Conservation (phyloP, 1,140 invertebrate genomes). For the Polyergus mexicanus region DNA sequence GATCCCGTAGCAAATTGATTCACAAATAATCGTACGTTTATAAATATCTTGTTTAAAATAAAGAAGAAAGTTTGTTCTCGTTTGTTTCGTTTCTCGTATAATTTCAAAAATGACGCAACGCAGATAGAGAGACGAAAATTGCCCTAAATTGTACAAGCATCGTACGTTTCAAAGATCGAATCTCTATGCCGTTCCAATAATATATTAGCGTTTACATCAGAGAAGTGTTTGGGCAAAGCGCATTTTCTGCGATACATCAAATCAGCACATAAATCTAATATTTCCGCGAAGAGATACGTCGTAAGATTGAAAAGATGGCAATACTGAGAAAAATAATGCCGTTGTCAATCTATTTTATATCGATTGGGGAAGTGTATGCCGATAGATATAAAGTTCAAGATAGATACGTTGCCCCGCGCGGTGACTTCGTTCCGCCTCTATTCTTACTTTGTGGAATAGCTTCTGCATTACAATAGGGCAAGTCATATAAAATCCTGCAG, state of each 20-base stretch:
- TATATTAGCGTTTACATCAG: constrained; percentile 8
- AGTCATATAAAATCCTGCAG: constrained; percentile 34
- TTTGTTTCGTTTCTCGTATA: neutral
- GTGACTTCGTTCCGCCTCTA: constrained; percentile 56
- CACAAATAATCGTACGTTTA: neutral
- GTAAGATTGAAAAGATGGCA: constrained; percentile 26
- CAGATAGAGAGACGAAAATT: neutral
- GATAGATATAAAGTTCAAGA: constrained; percentile 43
- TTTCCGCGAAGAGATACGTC: neutral
- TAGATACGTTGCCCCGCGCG: constrained; percentile 39
- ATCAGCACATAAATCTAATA: constrained; percentile 47
- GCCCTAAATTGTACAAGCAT: neutral
- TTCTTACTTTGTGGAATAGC: constrained; percentile 56
- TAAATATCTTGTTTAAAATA: neutral
- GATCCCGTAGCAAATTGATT: neutral
- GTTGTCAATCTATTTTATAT: constrained; percentile 60
- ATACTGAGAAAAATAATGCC: constrained; percentile 42
- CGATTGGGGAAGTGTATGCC: constrained; percentile 33
- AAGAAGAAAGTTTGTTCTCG: neutral
- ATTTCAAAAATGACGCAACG: neutral
- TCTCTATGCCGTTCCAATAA: neutral
- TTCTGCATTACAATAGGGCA: constrained; percentile 52
- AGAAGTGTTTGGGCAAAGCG: neutral
- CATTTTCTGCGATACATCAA: constrained; percentile 32
- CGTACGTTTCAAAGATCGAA: neutral